Evolutionary conservation across 2,113 vertebrate species (phyloP), one percentile per base, ranked within the genome.

Genomic region (Phrynosoma platyrhinos): DNA sequence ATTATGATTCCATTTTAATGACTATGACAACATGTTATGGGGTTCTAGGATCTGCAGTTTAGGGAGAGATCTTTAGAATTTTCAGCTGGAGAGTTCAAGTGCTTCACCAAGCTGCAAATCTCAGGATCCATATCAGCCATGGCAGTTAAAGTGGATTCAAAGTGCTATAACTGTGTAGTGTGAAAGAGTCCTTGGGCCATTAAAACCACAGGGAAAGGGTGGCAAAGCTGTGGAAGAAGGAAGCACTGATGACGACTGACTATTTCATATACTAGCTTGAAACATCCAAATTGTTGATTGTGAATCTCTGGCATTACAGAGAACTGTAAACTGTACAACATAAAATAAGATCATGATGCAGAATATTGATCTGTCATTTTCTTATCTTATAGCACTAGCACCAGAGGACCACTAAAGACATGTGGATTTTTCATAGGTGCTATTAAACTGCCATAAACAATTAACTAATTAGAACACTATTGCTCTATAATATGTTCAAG

Each of bases 381-480:
- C 14, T 94, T 23, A 87, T 94, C 96, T 96, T 90, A 88, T 21
- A 92, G 81, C 78, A 85, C 92, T 96, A 96, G 95, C 91, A 94
- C 92, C 91, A 91, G 93, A 87, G 89, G 84, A 89, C 71, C 91
- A 66, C 90, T 83, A 84, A 94, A 93, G 90, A 93, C 93, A 95
- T 94, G 1, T 88, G 94, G 84, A 89, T 89, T 89, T 77, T 93
- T 95, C 85, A 83, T 93, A 93, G 94, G 86, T 92, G 82, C 89
- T 95, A 96, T 91, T 93, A 0, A 95, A 94, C 87, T 89, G 83
- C 86, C 74, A 94, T 92, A 79, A 92, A 87, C 75, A 92, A 92
- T 94, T 95, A 96, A 95, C 94, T 95, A 90, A 93, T 94, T 95
- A 82, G 87, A 94, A 94, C 90, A n/a, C n/a, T 92, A 90, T 95